Evolutionary conservation across 2,113 vertebrate species (phyloP), one percentile per base, ranked within the genome.

Genomic region (Dasyornis broadbenti): DNA sequence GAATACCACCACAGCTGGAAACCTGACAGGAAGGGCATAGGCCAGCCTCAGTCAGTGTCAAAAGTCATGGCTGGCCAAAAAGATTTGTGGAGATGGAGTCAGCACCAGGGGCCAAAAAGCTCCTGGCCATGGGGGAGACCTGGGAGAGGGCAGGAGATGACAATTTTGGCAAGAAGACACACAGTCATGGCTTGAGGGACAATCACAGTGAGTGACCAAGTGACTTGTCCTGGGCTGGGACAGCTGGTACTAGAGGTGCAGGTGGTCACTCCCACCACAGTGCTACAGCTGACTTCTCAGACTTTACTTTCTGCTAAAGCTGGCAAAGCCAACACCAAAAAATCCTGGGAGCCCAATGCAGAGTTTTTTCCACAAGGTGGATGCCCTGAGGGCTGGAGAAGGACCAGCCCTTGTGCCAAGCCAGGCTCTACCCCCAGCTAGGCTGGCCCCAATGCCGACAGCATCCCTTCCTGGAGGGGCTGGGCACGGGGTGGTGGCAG

Each of bases 1-100:
- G 39, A 82, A 50, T 1, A 5, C 56, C 81, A 88, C 49, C 5
- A 1, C 33, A 61, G 82, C n/a, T 70, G 52, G 54, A 69, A 81
- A 73, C 1, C 3, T 1, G 6, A 35, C 45, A 42, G 1, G 0
- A 45, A 66, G 64, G 37, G 23, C 10, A 61, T 14, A 42, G 11
- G 23, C 24, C 33, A 82, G 47, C n/a, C 52, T 75, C 52, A 30
- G 56, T 2, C 0, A 1, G 30, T 57, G 40, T 57, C 26, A 81
- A 44, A 42, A 80, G 59, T 15, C 52, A 84, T 13, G 2, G 8
- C n/a, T 73, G 35, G 28, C 45, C 45, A 56, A 15, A 89, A 60
- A 13, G 5, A 2, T 54, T 50, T 11, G 10, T 27, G 33, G n/a
- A 84, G n/a, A 27, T 22, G 27, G 1, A 50, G 1, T 47, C 8